Conservation (phyloP, 2,888 invertebrate genomes). For the Platerodrilus igneus region DNA sequence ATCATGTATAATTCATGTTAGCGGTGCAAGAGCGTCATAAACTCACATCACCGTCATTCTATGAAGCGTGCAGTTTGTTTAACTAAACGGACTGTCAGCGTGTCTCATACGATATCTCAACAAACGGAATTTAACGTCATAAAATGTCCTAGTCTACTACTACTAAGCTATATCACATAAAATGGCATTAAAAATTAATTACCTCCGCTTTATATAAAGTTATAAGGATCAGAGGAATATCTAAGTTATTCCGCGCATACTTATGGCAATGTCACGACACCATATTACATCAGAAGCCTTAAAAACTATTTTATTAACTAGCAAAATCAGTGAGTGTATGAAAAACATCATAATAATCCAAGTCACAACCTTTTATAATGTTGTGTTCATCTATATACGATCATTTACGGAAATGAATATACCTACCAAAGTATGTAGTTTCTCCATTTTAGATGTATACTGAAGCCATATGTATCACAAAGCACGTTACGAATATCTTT, state of each 20-base stretch:
- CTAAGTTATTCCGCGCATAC: conserved; percentile 12
- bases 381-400: conserved; percentile 16
- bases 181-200: conserved; percentile 1
- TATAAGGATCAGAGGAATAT: conserved; percentile 7
- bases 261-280: conserved; percentile 7
- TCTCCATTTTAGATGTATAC: conserved; percentile 15
- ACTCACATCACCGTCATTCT: conserved; percentile 17
- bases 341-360: conserved; percentile 16
- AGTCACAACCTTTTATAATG: conserved; percentile 10
- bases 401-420: conserved; percentile 21
- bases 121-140: conserved; percentile 9
- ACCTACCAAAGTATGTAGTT: conserved; percentile 19
- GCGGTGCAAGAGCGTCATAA: conserved; percentile 18
- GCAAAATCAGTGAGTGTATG: conserved; percentile 12
- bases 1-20: conserved; percentile 18
- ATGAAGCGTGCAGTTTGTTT: conserved; percentile 19
- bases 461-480: conserved; percentile 16
- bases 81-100: conserved; percentile 19
- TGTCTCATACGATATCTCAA: conserved; percentile 12
- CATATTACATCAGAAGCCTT: conserved; percentile 1
- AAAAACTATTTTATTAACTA: conserved; percentile 14
- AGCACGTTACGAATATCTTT: conserved; percentile 18
- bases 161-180: conserved; percentile 7
- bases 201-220: neutral
- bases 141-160: conserved; percentile 8